Evolutionary conservation across 92 coral and sea anemone genomes (phyloP).

Genomic region (Epizoanthus ramosus): DNA sequence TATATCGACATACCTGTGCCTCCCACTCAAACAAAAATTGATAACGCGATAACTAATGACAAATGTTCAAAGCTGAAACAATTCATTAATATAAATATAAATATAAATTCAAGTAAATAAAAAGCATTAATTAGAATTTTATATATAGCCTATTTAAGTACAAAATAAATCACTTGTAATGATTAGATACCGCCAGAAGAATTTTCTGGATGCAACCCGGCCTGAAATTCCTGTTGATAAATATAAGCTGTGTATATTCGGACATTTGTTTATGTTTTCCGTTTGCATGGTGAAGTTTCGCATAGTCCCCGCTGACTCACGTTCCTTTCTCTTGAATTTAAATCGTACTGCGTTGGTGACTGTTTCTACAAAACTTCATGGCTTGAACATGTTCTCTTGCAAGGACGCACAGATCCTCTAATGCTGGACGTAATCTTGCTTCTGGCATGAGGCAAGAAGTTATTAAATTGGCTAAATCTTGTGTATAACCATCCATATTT

Average conservation of each 20-base stretch:
- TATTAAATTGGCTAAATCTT: constrained; percentile 40
- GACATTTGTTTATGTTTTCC: background rate
- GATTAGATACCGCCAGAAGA: background rate
- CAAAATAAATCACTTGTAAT: background rate
- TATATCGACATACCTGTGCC: too few relatives aligned
- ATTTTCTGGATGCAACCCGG: background rate
- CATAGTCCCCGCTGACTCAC: background rate
- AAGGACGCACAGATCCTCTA: constrained; percentile 49
- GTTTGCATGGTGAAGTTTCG: constrained; percentile 22
- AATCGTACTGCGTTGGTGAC: constrained; percentile 43
- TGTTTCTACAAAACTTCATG: constrained; percentile 41
- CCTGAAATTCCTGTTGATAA: background rate
- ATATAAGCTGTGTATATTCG: background rate
- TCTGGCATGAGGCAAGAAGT: constrained; percentile 63
- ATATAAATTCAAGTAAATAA: background rate
- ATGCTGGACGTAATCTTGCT: constrained; percentile 55
- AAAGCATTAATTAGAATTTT: background rate
- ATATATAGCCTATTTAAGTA: background rate
- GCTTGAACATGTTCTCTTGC: constrained; percentile 46
- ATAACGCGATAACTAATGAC: too few relatives aligned
- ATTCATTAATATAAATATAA: background rate
- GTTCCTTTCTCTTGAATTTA: constrained; percentile 12
- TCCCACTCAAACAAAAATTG: too few relatives aligned
- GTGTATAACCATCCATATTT: constrained; percentile 50
- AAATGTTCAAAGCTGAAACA: too few relatives aligned